Evolutionary conservation across 2,797 vertebrate species (phyloP).

Genomic region (Odontamblyopus rebecca): DNA sequence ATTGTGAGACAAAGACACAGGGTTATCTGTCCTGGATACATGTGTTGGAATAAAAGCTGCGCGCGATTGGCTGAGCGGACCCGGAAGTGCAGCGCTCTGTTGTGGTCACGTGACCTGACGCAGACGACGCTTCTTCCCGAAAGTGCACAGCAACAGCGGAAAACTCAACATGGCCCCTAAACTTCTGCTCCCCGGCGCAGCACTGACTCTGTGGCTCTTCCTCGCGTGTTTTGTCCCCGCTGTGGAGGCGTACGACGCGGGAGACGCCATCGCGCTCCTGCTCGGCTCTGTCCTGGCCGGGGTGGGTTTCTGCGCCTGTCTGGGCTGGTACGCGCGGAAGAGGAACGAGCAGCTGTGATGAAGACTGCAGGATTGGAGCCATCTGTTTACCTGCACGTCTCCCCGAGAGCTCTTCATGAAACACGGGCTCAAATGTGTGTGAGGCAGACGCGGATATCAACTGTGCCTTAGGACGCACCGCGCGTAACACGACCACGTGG

Average conservation of each 20-base stretch:
- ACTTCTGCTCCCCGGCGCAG: slow-evolving; percentile 31
- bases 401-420: not conserved
- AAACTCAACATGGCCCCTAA: slow-evolving; percentile 78
- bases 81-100: slow-evolving; percentile 58
- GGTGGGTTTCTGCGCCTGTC: slow-evolving; percentile 86
- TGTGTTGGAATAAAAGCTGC: slow-evolving; percentile 16
- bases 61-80: slow-evolving; percentile 62
- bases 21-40: not conserved
- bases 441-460: slow-evolving; percentile 17
- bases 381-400: not conserved
- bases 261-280: slow-evolving; percentile 86
- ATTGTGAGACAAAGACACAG: not conserved
- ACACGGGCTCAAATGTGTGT: slow-evolving; percentile 13
- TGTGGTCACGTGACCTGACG: slow-evolving; percentile 66
- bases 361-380: not conserved
- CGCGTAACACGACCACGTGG: slow-evolving; percentile 15
- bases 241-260: slow-evolving; percentile 86
- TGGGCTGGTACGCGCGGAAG: slow-evolving; percentile 90
- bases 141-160: slow-evolving; percentile 25
- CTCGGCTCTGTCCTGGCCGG: slow-evolving; percentile 79
- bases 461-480: slow-evolving; percentile 52
- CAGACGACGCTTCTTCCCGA: slow-evolving; percentile 36
- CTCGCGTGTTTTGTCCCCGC: slow-evolving; percentile 73
- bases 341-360: slow-evolving; percentile 81
- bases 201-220: slow-evolving; percentile 47